phyloP scores from a whole-genome alignment of 2,113 vertebrate genomes.

The Cheilinus undulatus region DNA sequence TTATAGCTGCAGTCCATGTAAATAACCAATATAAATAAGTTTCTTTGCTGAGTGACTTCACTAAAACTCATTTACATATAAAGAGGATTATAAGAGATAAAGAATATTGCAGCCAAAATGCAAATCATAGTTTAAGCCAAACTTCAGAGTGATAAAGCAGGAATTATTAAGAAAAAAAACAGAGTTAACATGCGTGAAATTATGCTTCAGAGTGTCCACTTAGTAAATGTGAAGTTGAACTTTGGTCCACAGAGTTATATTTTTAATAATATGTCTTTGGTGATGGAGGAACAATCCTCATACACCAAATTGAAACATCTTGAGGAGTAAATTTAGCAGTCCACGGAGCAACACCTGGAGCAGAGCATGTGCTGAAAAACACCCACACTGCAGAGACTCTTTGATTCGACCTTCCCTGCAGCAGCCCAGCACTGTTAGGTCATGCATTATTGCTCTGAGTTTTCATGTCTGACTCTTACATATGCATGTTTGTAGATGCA shows the following conservation, averaged over 20 bases:
- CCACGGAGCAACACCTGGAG: constrained; percentile 8
- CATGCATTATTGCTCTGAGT: constrained; percentile 7
- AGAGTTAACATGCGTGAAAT: constrained; percentile 24
- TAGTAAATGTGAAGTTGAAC: neutral
- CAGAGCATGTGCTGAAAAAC: neutral
- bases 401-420: constrained; percentile 31
- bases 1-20: constrained; percentile 14
- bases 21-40: constrained; percentile 44
- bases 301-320: constrained; percentile 1
- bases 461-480: constrained; percentile 8
- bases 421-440: neutral
- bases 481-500: constrained; percentile 34
- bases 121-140: constrained; percentile 14
- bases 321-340: constrained; percentile 8
- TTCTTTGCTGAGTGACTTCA: constrained; percentile 8
- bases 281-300: neutral
- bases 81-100: constrained; percentile 49
- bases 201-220: neutral
- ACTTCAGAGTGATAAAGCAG: constrained; percentile 9
- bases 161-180: neutral
- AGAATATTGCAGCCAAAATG: constrained; percentile 16
- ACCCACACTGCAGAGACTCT: neutral
- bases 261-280: neutral
- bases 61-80: constrained; percentile 55
- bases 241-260: neutral